Evolutionary conservation across 53 echinoderm and acorn worm species (phyloP).

Genomic region (Patiria pectinifera): DNA sequence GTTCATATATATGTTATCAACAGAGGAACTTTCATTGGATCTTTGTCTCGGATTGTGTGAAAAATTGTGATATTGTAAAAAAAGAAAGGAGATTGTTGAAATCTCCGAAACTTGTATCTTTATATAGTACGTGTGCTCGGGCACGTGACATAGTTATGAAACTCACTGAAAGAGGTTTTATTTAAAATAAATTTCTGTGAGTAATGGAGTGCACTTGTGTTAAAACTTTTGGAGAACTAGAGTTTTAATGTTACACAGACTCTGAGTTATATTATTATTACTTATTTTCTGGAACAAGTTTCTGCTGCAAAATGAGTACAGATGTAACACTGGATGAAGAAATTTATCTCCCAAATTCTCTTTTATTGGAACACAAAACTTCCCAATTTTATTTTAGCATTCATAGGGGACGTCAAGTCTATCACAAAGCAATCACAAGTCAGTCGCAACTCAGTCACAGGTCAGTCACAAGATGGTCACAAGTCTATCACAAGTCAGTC

Average conservation of each 20-base stretch:
- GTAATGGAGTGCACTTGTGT: constrained; percentile 24
- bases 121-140: constrained; percentile 58
- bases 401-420: too few species aligned
- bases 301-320: constrained; percentile 46
- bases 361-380: background rate
- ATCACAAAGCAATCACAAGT: too few species aligned
- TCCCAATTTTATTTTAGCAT: too few species aligned
- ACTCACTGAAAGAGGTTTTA: constrained; percentile 29
- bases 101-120: constrained; percentile 50
- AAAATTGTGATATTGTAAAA: constrained; percentile 46
- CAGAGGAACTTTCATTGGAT: constrained; percentile 38
- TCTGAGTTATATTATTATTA: background rate
- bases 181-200: constrained; percentile 9
- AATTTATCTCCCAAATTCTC: background rate
- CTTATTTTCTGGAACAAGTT: constrained; percentile 2
- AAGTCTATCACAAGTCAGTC: too few species aligned
- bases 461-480: too few species aligned
- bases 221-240: constrained; percentile 1
- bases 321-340: background rate
- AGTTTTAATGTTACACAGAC: constrained; percentile 13
- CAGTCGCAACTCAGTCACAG: too few species aligned
- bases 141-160: background rate
- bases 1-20: constrained; percentile 59
- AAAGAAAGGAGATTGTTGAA: constrained; percentile 11
- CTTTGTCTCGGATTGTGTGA: constrained; percentile 58